phyloP scores from a whole-genome alignment of 2,797 vertebrate genomes.

The Rhinella marina region DNA sequence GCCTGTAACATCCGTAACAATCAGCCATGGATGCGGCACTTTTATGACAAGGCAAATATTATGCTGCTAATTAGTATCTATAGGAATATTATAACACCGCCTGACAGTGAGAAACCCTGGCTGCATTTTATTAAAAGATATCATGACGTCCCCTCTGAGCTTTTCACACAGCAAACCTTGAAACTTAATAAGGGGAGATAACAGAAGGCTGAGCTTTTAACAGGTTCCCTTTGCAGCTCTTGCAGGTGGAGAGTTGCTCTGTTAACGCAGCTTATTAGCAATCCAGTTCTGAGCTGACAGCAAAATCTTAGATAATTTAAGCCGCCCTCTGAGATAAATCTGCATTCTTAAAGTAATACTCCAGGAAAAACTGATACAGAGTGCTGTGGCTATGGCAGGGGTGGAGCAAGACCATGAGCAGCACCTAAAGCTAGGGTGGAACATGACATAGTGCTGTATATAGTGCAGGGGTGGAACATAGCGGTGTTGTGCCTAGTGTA shows the following conservation, averaged over 20 bases:
- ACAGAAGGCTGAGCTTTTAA: background rate
- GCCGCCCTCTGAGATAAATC: background rate
- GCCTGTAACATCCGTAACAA: background rate
- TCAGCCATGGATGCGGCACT: background rate
- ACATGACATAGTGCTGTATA: too few relatives aligned
- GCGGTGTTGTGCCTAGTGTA: too few relatives aligned
- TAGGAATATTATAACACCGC: background rate
- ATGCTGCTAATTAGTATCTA: constrained; percentile 5
- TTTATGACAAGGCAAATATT: constrained; percentile 21
- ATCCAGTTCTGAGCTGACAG: background rate
- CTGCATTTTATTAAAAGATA: background rate
- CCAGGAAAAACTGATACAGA: background rate
- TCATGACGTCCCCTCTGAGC: background rate
- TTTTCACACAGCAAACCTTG: background rate
- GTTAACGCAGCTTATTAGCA: background rate
- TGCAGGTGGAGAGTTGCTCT: background rate
- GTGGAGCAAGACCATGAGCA: too few relatives aligned
- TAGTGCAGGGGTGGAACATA: too few relatives aligned
- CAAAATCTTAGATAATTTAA: background rate
- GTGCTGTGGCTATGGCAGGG: background rate
- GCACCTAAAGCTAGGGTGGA: background rate
- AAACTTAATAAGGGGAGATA: background rate
- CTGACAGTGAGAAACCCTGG: background rate
- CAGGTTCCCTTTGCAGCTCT: background rate
- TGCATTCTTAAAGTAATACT: background rate